Conservation (phyloP, 2,888 invertebrate species). For the Lamellibrachia satsuma region DNA sequence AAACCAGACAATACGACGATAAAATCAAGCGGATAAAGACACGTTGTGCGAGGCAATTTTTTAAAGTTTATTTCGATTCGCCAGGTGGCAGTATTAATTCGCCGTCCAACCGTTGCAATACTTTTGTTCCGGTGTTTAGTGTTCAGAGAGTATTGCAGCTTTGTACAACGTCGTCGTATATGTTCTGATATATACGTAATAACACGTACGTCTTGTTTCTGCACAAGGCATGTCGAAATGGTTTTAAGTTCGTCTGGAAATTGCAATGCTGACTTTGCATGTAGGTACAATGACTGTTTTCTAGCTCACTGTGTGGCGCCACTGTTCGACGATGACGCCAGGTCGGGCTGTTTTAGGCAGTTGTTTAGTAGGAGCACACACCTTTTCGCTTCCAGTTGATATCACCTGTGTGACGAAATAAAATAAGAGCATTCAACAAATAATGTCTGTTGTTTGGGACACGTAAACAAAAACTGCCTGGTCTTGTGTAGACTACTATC, state of each 20-base stretch:
- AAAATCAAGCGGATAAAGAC: no score
- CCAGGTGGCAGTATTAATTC: not conserved
- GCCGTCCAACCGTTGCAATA: not conserved
- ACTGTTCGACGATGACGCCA: not conserved
- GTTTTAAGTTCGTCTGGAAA: not conserved
- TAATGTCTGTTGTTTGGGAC: not conserved
- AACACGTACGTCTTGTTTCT: not conserved
- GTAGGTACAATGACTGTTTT: not conserved
- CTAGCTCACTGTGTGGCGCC: not conserved
- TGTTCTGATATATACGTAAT: not conserved
- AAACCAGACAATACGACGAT: no score
- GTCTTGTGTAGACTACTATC: not conserved
- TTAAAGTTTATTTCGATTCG: not conserved
- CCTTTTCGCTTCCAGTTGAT: not conserved
- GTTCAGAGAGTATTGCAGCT: not conserved
- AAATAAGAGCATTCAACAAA: not conserved
- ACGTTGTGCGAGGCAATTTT: no score
- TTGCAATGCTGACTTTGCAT: not conserved
- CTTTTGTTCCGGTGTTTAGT: not conserved
- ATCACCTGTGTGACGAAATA: not conserved
- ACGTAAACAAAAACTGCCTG: not conserved
- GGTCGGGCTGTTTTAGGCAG: not conserved
- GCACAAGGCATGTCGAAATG: not conserved
- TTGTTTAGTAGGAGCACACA: no score
- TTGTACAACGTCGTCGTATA: not conserved